Base-by-base conservation (phyloP, 2,888 invertebrate genomes). In the Hirtodrosophila histrioides region DNA sequence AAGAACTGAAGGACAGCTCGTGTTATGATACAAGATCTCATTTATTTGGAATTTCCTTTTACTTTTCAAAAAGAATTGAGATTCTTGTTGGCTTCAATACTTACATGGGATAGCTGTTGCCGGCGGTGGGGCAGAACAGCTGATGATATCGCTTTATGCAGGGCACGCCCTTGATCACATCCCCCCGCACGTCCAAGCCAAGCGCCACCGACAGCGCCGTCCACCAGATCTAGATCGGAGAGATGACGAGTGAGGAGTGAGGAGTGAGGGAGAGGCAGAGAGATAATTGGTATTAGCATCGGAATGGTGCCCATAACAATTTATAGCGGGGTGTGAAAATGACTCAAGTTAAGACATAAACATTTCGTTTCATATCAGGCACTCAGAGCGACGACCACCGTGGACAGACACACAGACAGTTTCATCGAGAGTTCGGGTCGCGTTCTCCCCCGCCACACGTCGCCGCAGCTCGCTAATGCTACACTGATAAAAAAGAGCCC, bases 71-170 rank as follows among this genome's bases (percentile, higher is more conserved):
- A 27, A 6, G 27, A 27, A 27, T 27, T 27, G 4, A 10, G 41
- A 17, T 11, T 33, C 4, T 11, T 36, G 7, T 17, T 35, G 7
- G 9, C 4, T n/a, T n/a, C 3, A 17, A 29, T 60, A 73, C 95
- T 95, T 93, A 97, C 97, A 96, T 93, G 83, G 97, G 97, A 93
- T 97, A 97, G 67, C 95, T 95, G 90, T 96, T 97, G 78, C 97
- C 97, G 68, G 97, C 97, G 33, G 97, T 96, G 35, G 97, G 97
- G 91, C 97, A 98, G 92, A 96, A 97, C 61, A 98, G 93, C 91
- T 97, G 97, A 92, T 96, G 96, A 91, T 96, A 95, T 84, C 95
- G 94, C 92, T 97, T 97, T 89, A 97, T 96, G 92, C 97, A 98
- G 64, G 97, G 97, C 86, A 96, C 95, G 75, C 97, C 97, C 91